Evolutionary conservation across 2,113 vertebrate genomes (phyloP).

Genomic region (Tapirus terrestris): DNA sequence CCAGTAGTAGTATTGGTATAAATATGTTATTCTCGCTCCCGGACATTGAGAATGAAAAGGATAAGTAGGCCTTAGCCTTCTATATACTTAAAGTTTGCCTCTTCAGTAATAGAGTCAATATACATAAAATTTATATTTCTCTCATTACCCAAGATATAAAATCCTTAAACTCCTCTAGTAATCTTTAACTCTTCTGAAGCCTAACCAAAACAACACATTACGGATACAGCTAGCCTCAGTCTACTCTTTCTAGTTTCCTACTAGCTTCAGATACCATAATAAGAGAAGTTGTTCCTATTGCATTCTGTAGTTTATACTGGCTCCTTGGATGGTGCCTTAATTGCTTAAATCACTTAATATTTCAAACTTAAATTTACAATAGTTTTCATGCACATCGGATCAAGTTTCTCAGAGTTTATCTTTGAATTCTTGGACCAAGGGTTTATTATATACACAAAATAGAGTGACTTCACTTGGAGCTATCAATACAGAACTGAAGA

Average conservation of each 20-base stretch:
- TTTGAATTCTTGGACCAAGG: background rate
- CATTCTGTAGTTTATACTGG: background rate
- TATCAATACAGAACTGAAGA: background rate
- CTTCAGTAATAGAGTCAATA: background rate
- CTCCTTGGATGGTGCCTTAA: background rate
- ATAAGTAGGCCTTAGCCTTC: background rate
- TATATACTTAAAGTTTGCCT: background rate
- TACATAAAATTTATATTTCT: background rate
- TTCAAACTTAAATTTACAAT: background rate
- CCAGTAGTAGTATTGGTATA: background rate
- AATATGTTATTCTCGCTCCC: background rate
- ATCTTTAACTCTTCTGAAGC: background rate
- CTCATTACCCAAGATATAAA: background rate
- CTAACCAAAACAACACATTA: background rate
- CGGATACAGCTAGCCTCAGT: background rate
- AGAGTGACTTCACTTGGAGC: background rate
- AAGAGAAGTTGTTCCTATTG: accelerated
- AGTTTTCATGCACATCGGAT: background rate
- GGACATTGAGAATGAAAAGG: background rate
- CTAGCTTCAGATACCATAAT: background rate
- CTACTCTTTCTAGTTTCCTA: background rate
- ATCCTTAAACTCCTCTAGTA: background rate
- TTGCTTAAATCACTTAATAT: background rate
- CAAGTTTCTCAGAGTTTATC: background rate
- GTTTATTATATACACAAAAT: background rate